Conservation (phyloP, 2,113 vertebrate species). For the Melanotaenia duboulayi region DNA sequence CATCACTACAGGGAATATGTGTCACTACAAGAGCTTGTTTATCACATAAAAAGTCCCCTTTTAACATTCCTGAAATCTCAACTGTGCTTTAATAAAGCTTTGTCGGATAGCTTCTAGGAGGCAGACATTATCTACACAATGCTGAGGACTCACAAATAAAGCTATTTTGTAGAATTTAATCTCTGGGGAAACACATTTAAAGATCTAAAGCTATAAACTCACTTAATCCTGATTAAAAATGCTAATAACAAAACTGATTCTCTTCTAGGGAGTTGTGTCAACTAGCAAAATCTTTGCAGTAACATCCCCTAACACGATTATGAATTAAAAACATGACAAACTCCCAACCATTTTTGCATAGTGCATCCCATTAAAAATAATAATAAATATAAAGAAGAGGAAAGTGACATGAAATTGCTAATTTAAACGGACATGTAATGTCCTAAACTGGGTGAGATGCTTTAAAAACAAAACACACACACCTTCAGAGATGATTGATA, state of each 20-base stretch:
- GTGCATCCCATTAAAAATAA: no score
- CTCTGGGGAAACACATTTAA: not conserved
- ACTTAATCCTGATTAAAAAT: no score
- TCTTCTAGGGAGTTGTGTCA: not conserved
- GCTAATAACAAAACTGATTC: not conserved
- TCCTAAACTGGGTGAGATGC: not conserved
- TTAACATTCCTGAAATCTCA: slow-evolving; percentile 56
- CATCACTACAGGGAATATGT: slow-evolving; percentile 25
- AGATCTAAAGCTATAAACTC: no score
- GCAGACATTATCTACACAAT: not conserved
- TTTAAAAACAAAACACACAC: slow-evolving; percentile 4
- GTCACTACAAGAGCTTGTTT: slow-evolving; percentile 38
- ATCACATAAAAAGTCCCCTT: slow-evolving; percentile 19
- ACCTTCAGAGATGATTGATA: not conserved
- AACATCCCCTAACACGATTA: no score
- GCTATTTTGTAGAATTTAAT: not conserved
- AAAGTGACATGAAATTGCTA: slow-evolving; percentile 25
- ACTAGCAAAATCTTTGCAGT: not conserved
- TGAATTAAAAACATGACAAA: slow-evolving; percentile 7
- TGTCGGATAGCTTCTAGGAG: not conserved
- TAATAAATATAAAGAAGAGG: slow-evolving; percentile 6
- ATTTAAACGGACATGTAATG: slow-evolving; percentile 9
- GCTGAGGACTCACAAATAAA: not conserved
- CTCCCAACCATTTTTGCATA: not conserved
- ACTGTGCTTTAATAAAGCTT: slow-evolving; percentile 10